These are phyloP conservation scores for Galerucella calmariensis DNA, from an alignment of 2,888 invertebrate species.

Conservation along the genomic window DNA sequence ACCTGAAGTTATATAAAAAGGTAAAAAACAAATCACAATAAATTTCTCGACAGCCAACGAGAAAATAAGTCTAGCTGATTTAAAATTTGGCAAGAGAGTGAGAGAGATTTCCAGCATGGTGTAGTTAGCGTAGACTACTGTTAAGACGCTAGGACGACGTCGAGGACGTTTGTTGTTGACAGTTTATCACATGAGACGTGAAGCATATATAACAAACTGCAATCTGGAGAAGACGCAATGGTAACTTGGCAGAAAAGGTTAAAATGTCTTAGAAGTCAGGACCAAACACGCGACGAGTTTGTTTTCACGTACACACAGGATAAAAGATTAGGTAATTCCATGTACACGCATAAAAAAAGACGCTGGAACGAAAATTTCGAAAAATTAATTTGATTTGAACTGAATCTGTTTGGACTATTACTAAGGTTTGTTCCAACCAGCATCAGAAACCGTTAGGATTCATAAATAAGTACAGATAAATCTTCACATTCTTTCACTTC, in stretches of 20 bases:
- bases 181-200: slow-evolving; percentile 65
- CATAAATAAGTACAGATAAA: too few relatives aligned
- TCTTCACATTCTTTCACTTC: too few relatives aligned
- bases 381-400: too few relatives aligned
- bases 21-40: not conserved
- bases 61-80: slow-evolving; percentile 16
- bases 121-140: slow-evolving; percentile 50
- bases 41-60: not conserved
- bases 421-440: too few relatives aligned
- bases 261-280: slow-evolving; percentile 25
- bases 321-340: not conserved
- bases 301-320: not conserved
- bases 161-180: slow-evolving; percentile 60
- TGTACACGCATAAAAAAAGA: not conserved
- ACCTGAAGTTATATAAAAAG: not conserved
- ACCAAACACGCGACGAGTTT: slow-evolving; percentile 8
- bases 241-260: slow-evolving; percentile 38
- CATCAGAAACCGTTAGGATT: too few relatives aligned
- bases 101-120: slow-evolving; percentile 44
- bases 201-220: slow-evolving; percentile 60
- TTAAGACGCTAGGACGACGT: slow-evolving; percentile 51
- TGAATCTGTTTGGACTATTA: too few relatives aligned
- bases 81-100: slow-evolving; percentile 33
- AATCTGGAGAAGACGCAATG: slow-evolving; percentile 62
- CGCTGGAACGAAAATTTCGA: too few relatives aligned